Base-by-base conservation (phyloP, 2,888 invertebrate genomes). In the Magallana nippona region DNA sequence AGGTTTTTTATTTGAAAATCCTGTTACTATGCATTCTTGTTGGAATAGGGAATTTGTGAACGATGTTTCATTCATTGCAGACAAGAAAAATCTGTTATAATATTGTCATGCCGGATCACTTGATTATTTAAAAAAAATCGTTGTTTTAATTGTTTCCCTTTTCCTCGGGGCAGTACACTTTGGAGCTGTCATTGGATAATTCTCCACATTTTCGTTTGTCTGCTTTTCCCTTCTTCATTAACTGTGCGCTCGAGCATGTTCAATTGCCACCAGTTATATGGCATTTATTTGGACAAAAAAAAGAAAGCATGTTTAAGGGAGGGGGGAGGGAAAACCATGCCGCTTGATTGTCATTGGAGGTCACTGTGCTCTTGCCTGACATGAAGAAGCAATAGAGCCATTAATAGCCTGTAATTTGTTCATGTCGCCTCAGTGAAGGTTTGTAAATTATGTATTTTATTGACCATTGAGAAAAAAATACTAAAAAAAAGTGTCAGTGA, bases 371-470 rank as follows among this genome's bases (percentile, higher is more conserved):
- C 27, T 71, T 32, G 63, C 63, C 63, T 27, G 27, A 32, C 63
- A 71, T 22, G 63, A 32, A 71, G 27, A 27, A 27, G 63, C 27
- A 71, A 11, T 27, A 71, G 63, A 71, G 63, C 63, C 15, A 13
- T 71, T 71, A 71, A 71, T 71, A 71, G 63, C 63, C 63, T 32
- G 32, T 71, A 71, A 71, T 71, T 71, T 71, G 13, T 71, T 32
- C 63, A 22, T 71, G 63, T 32, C 27, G 32, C 32, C 19, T 71
- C 27, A 10, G 27, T 71, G 32, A 71, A 71, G 63, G 63, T 71
- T 22, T 19, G 63, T 71, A 71, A 22, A 71, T 71, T 71, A 71
- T 22, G 13, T 71, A 13, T 71, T 27, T 71, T 71, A 71, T 71
- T 71, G 63, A 71, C 63, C 63, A 71, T 71, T 15, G 32, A 63